Conservation (phyloP, 1,140 invertebrate species). For the Semibalanus balanoides region DNA sequence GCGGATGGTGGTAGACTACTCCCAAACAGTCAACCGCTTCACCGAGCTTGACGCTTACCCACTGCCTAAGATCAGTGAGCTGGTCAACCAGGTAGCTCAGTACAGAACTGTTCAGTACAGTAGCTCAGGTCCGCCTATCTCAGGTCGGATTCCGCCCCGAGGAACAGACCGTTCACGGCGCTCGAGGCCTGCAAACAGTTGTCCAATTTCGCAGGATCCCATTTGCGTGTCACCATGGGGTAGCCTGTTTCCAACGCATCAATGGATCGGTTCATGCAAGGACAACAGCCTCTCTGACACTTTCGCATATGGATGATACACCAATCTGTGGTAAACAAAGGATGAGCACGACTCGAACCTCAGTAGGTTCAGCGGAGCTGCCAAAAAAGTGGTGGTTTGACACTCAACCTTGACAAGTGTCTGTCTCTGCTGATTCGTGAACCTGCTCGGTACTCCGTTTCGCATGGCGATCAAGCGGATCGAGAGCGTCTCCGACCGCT, state of each 20-base stretch:
- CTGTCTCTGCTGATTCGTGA: conserved; percentile 11
- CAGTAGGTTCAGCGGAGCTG: conserved; percentile 6
- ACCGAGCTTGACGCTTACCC: too few species aligned
- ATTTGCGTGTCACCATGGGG: conserved; percentile 22
- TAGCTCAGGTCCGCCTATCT: conserved; percentile 18
- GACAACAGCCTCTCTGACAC: conserved; percentile 14
- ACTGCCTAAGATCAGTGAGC: too few species aligned
- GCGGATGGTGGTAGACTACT: too few species aligned
- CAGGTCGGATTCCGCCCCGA: conserved; percentile 21
- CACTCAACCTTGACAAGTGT: conserved; percentile 13
- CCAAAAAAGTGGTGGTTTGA: conserved; percentile 11
- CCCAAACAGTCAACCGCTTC: too few species aligned
- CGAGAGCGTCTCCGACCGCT: background rate
- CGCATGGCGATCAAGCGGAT: conserved; percentile 9
- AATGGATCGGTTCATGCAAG: conserved; percentile 17
- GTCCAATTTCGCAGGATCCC: conserved; percentile 18
- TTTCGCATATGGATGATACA: conserved; percentile 19
- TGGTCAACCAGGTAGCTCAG: background rate
- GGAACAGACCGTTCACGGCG: conserved; percentile 20
- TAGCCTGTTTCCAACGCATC: conserved; percentile 14
- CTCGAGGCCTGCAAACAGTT: conserved; percentile 16
- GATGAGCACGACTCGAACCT: conserved; percentile 17
- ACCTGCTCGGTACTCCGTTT: conserved; percentile 13
- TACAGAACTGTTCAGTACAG: background rate
- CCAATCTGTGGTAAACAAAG: conserved; percentile 13